These are phyloP conservation scores for Carlito syrichta DNA, from an alignment of 2,113 vertebrate species.

Conservation along the genomic window DNA sequence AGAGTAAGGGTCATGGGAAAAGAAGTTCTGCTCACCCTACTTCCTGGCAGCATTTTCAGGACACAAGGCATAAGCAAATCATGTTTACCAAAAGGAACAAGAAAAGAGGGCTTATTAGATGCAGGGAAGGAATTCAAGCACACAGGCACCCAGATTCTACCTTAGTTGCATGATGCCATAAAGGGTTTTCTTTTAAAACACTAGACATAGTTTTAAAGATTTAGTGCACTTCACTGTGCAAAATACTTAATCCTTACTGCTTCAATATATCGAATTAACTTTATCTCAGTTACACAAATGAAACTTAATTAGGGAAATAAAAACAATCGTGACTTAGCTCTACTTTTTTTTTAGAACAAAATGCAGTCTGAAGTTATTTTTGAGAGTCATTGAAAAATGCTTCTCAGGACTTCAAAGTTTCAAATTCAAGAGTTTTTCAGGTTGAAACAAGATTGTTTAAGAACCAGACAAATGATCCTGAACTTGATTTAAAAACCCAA, in stretches of 20 bases:
- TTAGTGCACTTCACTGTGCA: conserved; percentile 46
- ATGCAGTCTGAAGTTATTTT: conserved; percentile 51
- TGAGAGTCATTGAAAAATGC: conserved; percentile 23
- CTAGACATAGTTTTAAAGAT: conserved; percentile 71
- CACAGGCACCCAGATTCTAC: neutral
- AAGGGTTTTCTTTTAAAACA: conserved; percentile 19
- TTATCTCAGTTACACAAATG: conserved; percentile 64
- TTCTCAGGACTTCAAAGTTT: conserved; percentile 38
- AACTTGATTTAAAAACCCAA: neutral
- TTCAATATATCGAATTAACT: conserved; percentile 57
- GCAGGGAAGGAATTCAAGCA: neutral
- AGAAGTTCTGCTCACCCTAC: conserved; percentile 82
- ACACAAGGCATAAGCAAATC: conserved; percentile 74
- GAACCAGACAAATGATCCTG: neutral
- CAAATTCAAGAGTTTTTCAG: neutral
- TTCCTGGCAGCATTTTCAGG: conserved; percentile 82
- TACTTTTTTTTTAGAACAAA: conserved; percentile 6
- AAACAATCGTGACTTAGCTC: neutral
- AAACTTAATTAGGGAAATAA: conserved; percentile 39
- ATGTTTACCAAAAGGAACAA: conserved; percentile 72
- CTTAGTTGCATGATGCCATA: neutral
- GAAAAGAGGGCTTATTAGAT: conserved; percentile 5
- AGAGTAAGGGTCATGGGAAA: conserved; percentile 88
- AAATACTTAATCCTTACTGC: conserved; percentile 13
- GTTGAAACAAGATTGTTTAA: neutral